Percentiles rank a stretch among this genome's conserved stretches.
These are phyloP conservation scores for Drosophila ohnishii DNA, from an alignment of 1,140 invertebrate genomes.

Conservation along the genomic window DNA sequence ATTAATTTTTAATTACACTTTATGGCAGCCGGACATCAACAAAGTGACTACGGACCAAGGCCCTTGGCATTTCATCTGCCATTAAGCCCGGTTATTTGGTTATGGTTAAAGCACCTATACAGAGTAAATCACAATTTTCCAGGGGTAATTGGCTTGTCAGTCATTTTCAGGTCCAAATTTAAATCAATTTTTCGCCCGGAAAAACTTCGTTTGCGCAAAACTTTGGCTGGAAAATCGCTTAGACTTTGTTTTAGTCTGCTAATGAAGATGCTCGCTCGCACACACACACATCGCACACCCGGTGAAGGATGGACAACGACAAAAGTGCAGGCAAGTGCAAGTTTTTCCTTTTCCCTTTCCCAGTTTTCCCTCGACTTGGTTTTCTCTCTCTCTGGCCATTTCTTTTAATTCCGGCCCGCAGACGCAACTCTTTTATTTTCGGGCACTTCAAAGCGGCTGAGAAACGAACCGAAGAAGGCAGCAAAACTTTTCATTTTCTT, in stretches of 20 bases:
- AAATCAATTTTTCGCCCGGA: slow-evolving; percentile 45
- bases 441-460: slow-evolving; percentile 24
- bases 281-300: background rate
- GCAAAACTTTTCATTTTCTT: slow-evolving; percentile 74
- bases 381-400: slow-evolving; percentile 18
- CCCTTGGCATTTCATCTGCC: slow-evolving; percentile 30
- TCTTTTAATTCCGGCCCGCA: slow-evolving; percentile 54
- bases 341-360: slow-evolving; percentile 12
- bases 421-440: slow-evolving; percentile 59
- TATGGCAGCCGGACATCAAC: slow-evolving; percentile 34
- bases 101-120: background rate
- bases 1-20: slow-evolving; percentile 68
- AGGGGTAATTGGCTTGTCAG: slow-evolving; percentile 41
- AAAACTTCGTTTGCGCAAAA: slow-evolving; percentile 36
- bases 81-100: slow-evolving; percentile 30
- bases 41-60: slow-evolving; percentile 6
- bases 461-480: slow-evolving; percentile 28
- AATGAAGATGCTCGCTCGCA: slow-evolving; percentile 37
- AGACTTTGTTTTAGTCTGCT: slow-evolving; percentile 50
- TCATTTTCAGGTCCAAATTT: slow-evolving; percentile 43
- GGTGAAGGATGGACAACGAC: slow-evolving; percentile 29
- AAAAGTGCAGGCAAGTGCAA: slow-evolving; percentile 50
- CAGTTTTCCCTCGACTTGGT: background rate
- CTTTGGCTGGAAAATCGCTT: slow-evolving; percentile 43
- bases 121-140: slow-evolving; percentile 35